Conservation (phyloP, 2,797 vertebrate genomes). For the Pampus argenteus region DNA sequence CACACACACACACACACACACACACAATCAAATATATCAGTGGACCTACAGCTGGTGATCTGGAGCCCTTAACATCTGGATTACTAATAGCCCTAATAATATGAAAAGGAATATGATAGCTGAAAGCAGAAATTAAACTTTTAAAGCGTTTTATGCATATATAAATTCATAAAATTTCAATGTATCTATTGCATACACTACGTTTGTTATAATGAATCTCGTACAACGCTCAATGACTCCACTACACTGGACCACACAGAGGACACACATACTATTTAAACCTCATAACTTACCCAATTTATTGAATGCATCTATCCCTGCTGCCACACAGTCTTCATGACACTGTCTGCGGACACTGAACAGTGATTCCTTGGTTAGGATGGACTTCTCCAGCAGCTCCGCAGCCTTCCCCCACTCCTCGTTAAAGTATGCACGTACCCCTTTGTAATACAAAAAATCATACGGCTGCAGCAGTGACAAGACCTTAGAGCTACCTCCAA, state of each 20-base stretch:
- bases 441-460: constrained; percentile 91
- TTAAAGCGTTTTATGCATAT: neutral
- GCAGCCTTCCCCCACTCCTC: constrained; percentile 90
- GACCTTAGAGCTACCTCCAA: constrained; percentile 34
- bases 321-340: constrained; percentile 79
- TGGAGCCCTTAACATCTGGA: too few species aligned
- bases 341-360: constrained; percentile 83
- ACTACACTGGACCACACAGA: neutral
- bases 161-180: neutral
- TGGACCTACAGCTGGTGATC: too few species aligned
- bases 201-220: neutral
- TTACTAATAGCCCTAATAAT: neutral
- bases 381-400: constrained; percentile 89
- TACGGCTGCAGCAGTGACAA: constrained; percentile 83
- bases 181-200: neutral
- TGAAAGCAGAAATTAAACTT: neutral
- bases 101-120: neutral
- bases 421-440: constrained; percentile 89
- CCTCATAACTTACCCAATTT: constrained; percentile 70
- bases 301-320: constrained; percentile 50
- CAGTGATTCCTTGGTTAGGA: constrained; percentile 84
- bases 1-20: too few species aligned
- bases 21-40: too few species aligned
- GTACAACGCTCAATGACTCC: neutral
- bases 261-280: neutral